Conservation (phyloP, 1,140 invertebrate species). For the Archivesica marissinica region DNA sequence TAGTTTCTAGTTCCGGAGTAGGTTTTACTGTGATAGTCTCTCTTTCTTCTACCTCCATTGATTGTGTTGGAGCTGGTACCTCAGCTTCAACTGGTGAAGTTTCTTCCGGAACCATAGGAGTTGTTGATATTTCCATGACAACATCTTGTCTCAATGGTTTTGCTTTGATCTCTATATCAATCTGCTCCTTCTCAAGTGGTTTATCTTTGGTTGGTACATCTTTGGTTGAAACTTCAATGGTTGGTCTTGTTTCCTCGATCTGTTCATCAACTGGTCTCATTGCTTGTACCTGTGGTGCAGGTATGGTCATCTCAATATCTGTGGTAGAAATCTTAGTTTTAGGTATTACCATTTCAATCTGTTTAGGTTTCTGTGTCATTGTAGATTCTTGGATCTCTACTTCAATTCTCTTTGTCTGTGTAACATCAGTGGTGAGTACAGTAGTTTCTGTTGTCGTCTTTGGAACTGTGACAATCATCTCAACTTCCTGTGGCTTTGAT, state of each 20-base stretch:
- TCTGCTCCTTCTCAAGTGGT: slow-evolving; percentile 63
- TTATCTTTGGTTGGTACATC: slow-evolving; percentile 49
- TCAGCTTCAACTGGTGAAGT: slow-evolving; percentile 57
- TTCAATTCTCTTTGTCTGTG: slow-evolving; percentile 76
- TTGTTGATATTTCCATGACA: slow-evolving; percentile 55
- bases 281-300: slow-evolving; percentile 57
- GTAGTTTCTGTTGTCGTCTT: slow-evolving; percentile 59
- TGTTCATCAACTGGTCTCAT: slow-evolving; percentile 73
- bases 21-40: slow-evolving; percentile 59
- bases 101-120: slow-evolving; percentile 48
- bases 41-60: slow-evolving; percentile 65
- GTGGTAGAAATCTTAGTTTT: slow-evolving; percentile 43
- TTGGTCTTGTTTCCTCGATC: slow-evolving; percentile 73
- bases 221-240: slow-evolving; percentile 63
- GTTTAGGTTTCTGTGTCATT: slow-evolving; percentile 73
- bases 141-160: slow-evolving; percentile 59
- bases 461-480: slow-evolving; percentile 71
- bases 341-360: slow-evolving; percentile 73
- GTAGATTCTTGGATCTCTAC: slow-evolving; percentile 77
- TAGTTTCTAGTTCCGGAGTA: slow-evolving; percentile 63
- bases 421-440: slow-evolving; percentile 53
- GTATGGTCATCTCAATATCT: slow-evolving; percentile 48
- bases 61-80: slow-evolving; percentile 59
- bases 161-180: slow-evolving; percentile 63
- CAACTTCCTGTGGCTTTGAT: slow-evolving; percentile 67